Conservation (phyloP, 1,140 invertebrate genomes). For the Drosophila repletoides region DNA sequence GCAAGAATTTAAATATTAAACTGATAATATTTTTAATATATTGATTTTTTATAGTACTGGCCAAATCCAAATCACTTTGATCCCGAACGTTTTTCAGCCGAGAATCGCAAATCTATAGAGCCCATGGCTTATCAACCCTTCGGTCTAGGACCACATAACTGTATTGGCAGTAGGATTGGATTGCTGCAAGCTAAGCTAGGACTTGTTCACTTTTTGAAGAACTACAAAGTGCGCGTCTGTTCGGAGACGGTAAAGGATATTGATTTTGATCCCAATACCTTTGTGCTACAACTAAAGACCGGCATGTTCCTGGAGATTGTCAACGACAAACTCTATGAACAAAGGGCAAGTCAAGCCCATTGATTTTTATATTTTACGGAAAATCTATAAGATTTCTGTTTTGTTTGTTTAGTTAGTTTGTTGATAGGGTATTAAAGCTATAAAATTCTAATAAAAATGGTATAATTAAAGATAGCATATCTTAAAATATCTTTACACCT, state of each 20-base stretch:
- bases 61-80: constrained; percentile 86
- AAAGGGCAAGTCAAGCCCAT: not conserved
- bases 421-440: too few species aligned
- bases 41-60: constrained; percentile 85
- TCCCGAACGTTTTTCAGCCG: constrained; percentile 86
- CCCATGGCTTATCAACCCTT: constrained; percentile 88
- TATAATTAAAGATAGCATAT: not conserved
- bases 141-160: constrained; percentile 89
- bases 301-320: constrained; percentile 64
- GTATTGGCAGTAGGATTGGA: constrained; percentile 86
- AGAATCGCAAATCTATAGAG: constrained; percentile 80
- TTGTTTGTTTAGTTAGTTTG: not conserved
- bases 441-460: too few species aligned
- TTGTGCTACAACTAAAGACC: constrained; percentile 49
- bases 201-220: constrained; percentile 69
- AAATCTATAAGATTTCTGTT: too few species aligned
- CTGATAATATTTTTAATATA: constrained; percentile 61
- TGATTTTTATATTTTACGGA: too few species aligned
- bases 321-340: constrained; percentile 61
- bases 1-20: too few species aligned
- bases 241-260: constrained; percentile 45
- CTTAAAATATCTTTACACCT: too few species aligned
- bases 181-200: constrained; percentile 71
- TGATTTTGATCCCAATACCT: constrained; percentile 57
- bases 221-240: constrained; percentile 53